Base-by-base conservation (phyloP, 2,888 invertebrate genomes). In the Acronicta leporina region DNA sequence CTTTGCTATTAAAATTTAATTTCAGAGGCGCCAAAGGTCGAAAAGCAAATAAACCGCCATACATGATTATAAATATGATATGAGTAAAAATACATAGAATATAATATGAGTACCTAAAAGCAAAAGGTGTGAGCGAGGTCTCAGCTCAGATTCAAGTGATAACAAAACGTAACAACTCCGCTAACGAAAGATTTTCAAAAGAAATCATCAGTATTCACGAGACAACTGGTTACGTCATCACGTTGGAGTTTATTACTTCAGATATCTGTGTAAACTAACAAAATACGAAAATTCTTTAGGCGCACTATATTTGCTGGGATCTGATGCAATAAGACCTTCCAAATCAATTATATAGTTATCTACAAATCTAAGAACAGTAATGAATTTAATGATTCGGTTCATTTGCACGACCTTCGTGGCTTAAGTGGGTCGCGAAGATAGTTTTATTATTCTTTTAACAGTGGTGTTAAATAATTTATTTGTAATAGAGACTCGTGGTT, bases 401-500 rank as follows among this genome's bases (percentile, higher is more conserved):
- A 72, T 75, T 76, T 63, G 67, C 61, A 53, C 67, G 79, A 73
- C 76, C 75, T 76, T 67, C 62, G 64, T 55, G 54, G n/a, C 49
- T 57, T 59, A 75, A 68, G 54, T 66, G 58, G 61, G 75, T 71
- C 67, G 73, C 56, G 62, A 75, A 68, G 46, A 59, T 45, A 50
- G 57, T 71, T 65, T 47, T 49, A 63, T 52, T 53, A 59, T 59
- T 50, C 40, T 47, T 60, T 54, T 44, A 43, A 46, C 41, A 5
- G 16, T 53, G 35, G 46, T 33, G 45, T 41, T 57, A 25, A 47
- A 41, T 47, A 13, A 44, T 45, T 64, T 56, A 59, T 58, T 33
- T 54, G 50, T 52, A 42, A 30, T 55, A 53, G 33, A 43, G 48
- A 64, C 51, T 63, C 44, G 20, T 53, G 63, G 63, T 55, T 49